Evolutionary conservation across 2,797 vertebrate species (phyloP).

Genomic region (Calcarius lapponicus): DNA sequence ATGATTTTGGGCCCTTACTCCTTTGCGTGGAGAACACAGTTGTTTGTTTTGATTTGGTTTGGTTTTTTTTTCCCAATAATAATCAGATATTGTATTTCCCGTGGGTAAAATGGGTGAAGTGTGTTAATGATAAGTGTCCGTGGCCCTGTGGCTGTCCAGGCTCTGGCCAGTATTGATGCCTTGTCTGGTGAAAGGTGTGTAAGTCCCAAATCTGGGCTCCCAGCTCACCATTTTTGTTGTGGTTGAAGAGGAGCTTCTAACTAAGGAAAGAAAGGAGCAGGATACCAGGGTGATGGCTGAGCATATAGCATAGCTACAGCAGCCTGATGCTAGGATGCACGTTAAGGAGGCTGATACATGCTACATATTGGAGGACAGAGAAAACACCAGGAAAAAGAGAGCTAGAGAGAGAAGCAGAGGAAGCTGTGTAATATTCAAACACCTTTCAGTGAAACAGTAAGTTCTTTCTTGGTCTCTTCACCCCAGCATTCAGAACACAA

Average conservation of each 20-base stretch:
- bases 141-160: neutral
- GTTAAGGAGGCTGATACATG: neutral
- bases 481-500: neutral
- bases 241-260: neutral
- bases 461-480: neutral
- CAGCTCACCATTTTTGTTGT: neutral
- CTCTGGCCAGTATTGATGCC: neutral
- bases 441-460: neutral
- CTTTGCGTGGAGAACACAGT: neutral
- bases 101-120: neutral
- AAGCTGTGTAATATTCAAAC: neutral
- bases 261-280: neutral
- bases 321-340: neutral
- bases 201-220: neutral
- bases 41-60: neutral
- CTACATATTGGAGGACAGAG: neutral
- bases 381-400: neutral
- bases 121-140: neutral
- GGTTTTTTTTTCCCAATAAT: neutral
- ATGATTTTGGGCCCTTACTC: neutral
- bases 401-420: neutral
- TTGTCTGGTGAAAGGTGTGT: neutral
- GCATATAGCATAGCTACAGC: neutral
- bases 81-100: neutral
- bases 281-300: neutral